Percentiles rank a stretch among this genome's conserved stretches.
Conservation (phyloP, 1,140 invertebrate genomes). For the Drosophila ficusphila region DNA sequence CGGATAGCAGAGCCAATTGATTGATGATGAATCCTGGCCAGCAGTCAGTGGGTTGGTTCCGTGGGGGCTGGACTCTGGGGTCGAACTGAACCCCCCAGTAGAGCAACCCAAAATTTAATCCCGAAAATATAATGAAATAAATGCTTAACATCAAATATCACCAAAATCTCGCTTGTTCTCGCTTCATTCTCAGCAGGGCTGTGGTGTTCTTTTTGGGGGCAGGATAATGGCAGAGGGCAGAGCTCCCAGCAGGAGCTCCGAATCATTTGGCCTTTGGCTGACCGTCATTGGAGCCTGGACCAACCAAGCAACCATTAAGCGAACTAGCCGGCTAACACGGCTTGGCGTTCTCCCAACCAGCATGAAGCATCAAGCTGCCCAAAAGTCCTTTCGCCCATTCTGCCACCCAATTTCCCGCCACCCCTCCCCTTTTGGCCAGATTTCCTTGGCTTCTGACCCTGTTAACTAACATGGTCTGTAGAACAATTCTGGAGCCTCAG, state of each 20-base stretch:
- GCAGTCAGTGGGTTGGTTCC: not conserved
- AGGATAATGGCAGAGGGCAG: not conserved
- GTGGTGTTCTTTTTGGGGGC: not conserved
- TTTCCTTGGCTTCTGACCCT: not conserved
- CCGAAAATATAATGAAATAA: slow-evolving; percentile 65
- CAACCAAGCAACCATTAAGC: slow-evolving; percentile 12
- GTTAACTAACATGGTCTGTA: not conserved
- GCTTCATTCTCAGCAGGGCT: slow-evolving; percentile 3
- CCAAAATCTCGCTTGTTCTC: slow-evolving; percentile 49
- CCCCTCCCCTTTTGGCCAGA: slow-evolving; percentile 2
- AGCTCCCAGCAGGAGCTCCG: slow-evolving; percentile 12
- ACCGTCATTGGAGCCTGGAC: not conserved
- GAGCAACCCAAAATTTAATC: slow-evolving; percentile 46
- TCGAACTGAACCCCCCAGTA: slow-evolving; percentile 39
- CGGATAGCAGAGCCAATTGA: slow-evolving; percentile 33
- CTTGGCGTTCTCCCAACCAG: slow-evolving; percentile 42
- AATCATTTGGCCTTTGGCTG: slow-evolving; percentile 13
- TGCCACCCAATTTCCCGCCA: too few relatives aligned
- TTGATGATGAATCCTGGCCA: slow-evolving; percentile 50
- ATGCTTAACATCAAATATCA: slow-evolving; percentile 63
- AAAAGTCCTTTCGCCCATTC: not conserved
- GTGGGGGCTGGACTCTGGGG: slow-evolving; percentile 1
- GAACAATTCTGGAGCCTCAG: not conserved
- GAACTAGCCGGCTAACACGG: slow-evolving; percentile 24
- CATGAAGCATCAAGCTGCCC: slow-evolving; percentile 26